phyloP scores from a whole-genome alignment of 2,113 vertebrate genomes.

The Capricornis sumatraensis region DNA sequence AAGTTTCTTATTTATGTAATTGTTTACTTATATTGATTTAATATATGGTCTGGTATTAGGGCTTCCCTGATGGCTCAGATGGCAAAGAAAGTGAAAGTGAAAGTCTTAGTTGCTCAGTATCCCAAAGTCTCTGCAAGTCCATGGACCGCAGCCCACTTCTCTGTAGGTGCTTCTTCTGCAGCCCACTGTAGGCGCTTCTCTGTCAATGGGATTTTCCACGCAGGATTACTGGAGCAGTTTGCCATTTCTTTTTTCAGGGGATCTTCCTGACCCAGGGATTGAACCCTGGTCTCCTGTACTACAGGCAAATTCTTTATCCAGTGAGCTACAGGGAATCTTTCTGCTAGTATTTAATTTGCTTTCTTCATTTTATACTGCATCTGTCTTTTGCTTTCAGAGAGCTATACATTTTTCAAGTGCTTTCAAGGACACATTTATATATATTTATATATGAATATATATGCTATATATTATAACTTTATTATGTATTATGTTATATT shows the following conservation, averaged over 20 bases:
- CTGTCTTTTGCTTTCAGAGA: background rate
- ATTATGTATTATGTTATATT: background rate
- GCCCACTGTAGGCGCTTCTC: background rate
- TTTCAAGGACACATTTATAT: background rate
- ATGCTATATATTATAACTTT: background rate
- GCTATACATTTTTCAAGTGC: background rate
- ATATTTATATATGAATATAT: background rate
- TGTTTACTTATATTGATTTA: background rate
- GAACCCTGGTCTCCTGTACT: background rate
- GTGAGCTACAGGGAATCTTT: background rate
- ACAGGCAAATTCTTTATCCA: background rate
- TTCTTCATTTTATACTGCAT: background rate
- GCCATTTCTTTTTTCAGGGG: background rate
- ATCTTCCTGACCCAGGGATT: background rate
- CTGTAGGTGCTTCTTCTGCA: background rate
- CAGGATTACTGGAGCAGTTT: background rate
- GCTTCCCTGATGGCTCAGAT: background rate
- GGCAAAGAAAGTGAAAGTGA: background rate
- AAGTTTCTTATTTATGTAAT: background rate
- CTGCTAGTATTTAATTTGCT: background rate
- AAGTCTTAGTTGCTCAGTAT: background rate
- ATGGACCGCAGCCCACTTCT: background rate
- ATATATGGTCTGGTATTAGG: background rate
- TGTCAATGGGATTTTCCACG: background rate
- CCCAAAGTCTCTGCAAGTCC: background rate